A percentile compares a stretch with the other conserved stretches of the same genome.
Conservation (phyloP, 2,888 invertebrate species). For the Mycalesis mineus region DNA sequence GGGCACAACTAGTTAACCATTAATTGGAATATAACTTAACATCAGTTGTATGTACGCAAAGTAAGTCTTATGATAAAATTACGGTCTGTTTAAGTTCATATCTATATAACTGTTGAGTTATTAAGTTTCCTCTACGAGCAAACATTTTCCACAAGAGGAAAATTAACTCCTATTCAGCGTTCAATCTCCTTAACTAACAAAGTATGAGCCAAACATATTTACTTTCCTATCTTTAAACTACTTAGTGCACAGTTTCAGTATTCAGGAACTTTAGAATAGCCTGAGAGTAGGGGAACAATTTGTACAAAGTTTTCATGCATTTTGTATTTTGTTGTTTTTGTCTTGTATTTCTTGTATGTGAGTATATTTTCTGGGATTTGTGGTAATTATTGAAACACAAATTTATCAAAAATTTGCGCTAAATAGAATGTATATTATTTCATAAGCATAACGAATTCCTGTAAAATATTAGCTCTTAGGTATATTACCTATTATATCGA, state of each 20-base stretch:
- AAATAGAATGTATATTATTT: too few relatives aligned
- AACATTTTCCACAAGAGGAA: conserved; percentile 3
- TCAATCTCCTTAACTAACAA: conserved; percentile 17
- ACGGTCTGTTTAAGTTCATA: background rate
- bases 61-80: background rate
- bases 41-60: too few relatives aligned
- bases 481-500: too few relatives aligned
- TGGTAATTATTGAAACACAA: too few relatives aligned
- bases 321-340: background rate
- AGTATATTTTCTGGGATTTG: background rate
- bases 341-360: too few relatives aligned
- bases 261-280: background rate
- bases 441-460: too few relatives aligned
- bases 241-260: conserved; percentile 11
- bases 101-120: background rate
- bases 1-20: too few relatives aligned
- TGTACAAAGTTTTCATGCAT: background rate
- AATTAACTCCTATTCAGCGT: conserved; percentile 7
- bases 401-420: too few relatives aligned
- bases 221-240: conserved; percentile 17
- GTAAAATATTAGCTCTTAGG: too few relatives aligned
- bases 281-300: background rate
- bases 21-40: too few relatives aligned
- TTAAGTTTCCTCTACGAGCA: background rate
- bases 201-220: conserved; percentile 25